These are phyloP conservation scores for Cavia aperea DNA, from an alignment of 2,113 vertebrate genomes.

Conservation along the genomic window DNA sequence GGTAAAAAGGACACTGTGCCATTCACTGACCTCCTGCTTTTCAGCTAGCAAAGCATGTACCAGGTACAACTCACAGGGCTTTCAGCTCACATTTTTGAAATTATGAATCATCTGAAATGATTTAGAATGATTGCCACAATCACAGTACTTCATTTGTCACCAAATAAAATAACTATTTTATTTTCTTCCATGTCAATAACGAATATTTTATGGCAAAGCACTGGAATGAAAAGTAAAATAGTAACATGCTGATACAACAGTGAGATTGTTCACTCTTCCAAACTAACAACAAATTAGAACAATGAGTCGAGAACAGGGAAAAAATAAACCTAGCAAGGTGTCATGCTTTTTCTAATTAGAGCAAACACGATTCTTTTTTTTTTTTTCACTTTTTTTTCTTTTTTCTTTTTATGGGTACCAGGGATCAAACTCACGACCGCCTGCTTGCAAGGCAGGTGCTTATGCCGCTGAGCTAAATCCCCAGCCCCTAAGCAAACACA, in stretches of 20 bases:
- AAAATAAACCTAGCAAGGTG: neutral
- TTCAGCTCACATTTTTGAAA: neutral
- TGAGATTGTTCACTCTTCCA: neutral
- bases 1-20: neutral
- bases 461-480: too few species aligned
- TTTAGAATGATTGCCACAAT: neutral
- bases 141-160: neutral
- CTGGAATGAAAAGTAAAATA: constrained; percentile 14
- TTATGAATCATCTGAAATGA: neutral
- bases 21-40: neutral
- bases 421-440: too few species aligned
- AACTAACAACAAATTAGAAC: constrained; percentile 12
- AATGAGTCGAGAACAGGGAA: neutral
- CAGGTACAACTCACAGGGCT: neutral
- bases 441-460: too few species aligned
- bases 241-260: neutral
- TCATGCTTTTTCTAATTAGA: constrained; percentile 26
- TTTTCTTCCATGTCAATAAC: constrained; percentile 21
- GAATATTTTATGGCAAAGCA: constrained; percentile 31
- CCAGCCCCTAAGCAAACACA: neutral
- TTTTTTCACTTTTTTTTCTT: too few species aligned
- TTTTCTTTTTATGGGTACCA: too few species aligned
- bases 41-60: neutral
- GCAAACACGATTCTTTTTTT: neutral
- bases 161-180: constrained; percentile 29